Conservation (phyloP, 2,888 invertebrate species). For the Drosophila seclusa region DNA sequence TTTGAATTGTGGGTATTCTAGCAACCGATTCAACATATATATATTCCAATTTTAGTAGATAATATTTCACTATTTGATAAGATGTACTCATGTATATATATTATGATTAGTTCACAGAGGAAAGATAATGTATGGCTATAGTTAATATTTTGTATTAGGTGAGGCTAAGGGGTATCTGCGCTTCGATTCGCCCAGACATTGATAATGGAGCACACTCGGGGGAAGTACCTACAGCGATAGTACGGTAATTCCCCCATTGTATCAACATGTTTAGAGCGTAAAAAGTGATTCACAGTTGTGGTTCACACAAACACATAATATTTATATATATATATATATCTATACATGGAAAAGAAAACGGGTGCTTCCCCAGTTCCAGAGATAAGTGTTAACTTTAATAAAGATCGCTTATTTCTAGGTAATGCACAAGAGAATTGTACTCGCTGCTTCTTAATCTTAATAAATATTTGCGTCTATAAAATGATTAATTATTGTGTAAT, state of each 20-base stretch:
- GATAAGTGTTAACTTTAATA: conserved; percentile 31
- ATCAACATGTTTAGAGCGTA: neutral
- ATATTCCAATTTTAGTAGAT: neutral
- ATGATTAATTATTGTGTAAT: neutral
- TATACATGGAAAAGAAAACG: neutral
- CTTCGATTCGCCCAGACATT: neutral
- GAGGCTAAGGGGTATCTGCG: neutral
- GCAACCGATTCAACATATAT: neutral
- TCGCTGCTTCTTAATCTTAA: neutral
- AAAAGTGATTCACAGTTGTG: conserved; percentile 27
- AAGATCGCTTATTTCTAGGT: neutral
- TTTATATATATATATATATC: too few species aligned
- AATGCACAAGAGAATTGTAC: conserved; percentile 3
- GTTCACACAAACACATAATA: neutral
- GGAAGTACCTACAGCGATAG: conserved; percentile 33
- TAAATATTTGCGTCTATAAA: neutral
- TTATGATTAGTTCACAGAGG: neutral
- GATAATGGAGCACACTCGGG: conserved; percentile 13
- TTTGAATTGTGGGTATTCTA: neutral
- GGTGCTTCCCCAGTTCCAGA: conserved; percentile 26
- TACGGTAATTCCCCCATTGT: conserved; percentile 39
- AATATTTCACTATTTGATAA: neutral
- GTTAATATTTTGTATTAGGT: neutral
- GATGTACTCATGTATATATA: too few species aligned
- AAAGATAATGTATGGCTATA: neutral